Percentiles rank a stretch among this genome's conserved stretches.
Conservation (phyloP, 2,797 vertebrate genomes). For the Babyrousa celebensis region DNA sequence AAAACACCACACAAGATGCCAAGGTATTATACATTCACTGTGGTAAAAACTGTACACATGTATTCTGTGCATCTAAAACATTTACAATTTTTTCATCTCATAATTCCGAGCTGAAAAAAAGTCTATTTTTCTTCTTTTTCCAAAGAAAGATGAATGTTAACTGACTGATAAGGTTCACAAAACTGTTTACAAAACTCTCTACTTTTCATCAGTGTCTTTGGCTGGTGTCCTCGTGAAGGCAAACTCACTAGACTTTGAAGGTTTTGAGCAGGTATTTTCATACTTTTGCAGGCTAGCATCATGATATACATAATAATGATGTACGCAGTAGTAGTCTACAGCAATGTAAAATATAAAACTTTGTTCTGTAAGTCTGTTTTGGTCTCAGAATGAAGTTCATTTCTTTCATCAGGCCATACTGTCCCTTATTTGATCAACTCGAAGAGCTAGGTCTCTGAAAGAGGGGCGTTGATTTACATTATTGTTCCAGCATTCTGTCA, state of each 20-base stretch:
- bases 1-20: slow-evolving; percentile 85
- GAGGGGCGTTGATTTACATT: slow-evolving; percentile 93
- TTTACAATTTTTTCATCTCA: slow-evolving; percentile 75
- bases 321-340: slow-evolving; percentile 76
- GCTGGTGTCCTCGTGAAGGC: slow-evolving; percentile 82
- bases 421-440: slow-evolving; percentile 94
- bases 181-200: slow-evolving; percentile 71
- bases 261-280: slow-evolving; percentile 79
- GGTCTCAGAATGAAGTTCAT: slow-evolving; percentile 71
- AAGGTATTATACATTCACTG: slow-evolving; percentile 74
- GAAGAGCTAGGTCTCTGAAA: slow-evolving; percentile 94
- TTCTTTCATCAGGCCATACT: slow-evolving; percentile 91
- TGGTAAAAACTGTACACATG: slow-evolving; percentile 84
- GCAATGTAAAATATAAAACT: slow-evolving; percentile 80
- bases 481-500: slow-evolving; percentile 97
- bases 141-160: slow-evolving; percentile 81
- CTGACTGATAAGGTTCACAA: slow-evolving; percentile 69
- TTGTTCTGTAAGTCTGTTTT: slow-evolving; percentile 78
- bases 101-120: slow-evolving; percentile 76
- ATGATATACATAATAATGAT: slow-evolving; percentile 67
- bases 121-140: slow-evolving; percentile 56
- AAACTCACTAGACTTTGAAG: slow-evolving; percentile 76
- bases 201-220: slow-evolving; percentile 73
- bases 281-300: slow-evolving; percentile 80
- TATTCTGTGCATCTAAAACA: slow-evolving; percentile 76